Evolutionary conservation across 2,113 vertebrate species (phyloP).

Genomic region (Podocnemis expansa): DNA sequence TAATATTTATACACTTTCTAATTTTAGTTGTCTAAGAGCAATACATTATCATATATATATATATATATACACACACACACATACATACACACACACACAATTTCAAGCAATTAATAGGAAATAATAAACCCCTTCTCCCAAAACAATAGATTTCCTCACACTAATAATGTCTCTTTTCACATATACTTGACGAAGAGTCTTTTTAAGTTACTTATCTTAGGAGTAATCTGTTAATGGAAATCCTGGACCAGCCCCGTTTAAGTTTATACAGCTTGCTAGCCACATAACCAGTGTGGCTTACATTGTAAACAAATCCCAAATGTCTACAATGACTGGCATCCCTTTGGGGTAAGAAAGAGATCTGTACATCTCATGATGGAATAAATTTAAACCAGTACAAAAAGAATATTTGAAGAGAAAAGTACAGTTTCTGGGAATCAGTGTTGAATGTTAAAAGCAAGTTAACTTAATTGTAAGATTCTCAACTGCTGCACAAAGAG

Average conservation of each 20-base stretch:
- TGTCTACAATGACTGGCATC: slow-evolving; percentile 69
- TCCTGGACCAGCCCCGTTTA: slow-evolving; percentile 80
- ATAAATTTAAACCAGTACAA: slow-evolving; percentile 61
- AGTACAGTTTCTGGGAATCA: slow-evolving; percentile 30
- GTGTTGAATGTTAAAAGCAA: slow-evolving; percentile 43
- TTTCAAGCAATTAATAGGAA: slow-evolving; percentile 82
- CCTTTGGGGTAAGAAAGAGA: slow-evolving; percentile 60
- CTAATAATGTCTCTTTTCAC: slow-evolving; percentile 73
- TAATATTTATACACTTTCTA: slow-evolving; percentile 81
- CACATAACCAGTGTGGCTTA: slow-evolving; percentile 80
- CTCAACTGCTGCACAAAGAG: slow-evolving; percentile 59
- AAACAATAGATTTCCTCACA: slow-evolving; percentile 79
- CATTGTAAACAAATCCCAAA: slow-evolving; percentile 74
- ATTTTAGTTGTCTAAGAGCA: slow-evolving; percentile 80
- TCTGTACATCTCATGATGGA: slow-evolving; percentile 55
- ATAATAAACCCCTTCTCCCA: slow-evolving; percentile 80
- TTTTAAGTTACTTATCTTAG: slow-evolving; percentile 81
- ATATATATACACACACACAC: slow-evolving; percentile 71
- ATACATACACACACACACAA: slow-evolving; percentile 73
- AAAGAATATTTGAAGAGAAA: slow-evolving; percentile 41
- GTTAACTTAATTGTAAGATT: slow-evolving; percentile 58
- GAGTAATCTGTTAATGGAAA: slow-evolving; percentile 77
- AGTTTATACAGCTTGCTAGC: slow-evolving; percentile 79
- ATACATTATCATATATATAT: slow-evolving; percentile 82
- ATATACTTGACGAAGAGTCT: slow-evolving; percentile 76